Conservation (phyloP, 1,140 invertebrate species). For the Colletes gigas region DNA sequence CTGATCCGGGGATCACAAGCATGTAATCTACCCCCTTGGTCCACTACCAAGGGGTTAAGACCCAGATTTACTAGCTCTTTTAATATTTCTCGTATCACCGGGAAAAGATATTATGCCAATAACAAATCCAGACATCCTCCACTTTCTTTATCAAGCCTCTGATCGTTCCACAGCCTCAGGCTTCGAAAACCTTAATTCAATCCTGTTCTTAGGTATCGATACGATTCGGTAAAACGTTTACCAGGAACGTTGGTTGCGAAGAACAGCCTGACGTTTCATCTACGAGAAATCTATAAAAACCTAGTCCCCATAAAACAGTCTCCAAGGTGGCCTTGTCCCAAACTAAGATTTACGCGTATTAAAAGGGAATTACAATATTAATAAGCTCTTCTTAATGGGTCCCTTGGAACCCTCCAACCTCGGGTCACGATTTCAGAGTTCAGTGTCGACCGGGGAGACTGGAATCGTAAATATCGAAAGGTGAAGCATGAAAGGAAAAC, state of each 20-base stretch:
- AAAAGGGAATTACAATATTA: slow-evolving; percentile 74
- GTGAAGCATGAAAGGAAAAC: slow-evolving; percentile 29
- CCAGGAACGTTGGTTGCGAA: background rate
- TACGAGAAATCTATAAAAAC: slow-evolving; percentile 61
- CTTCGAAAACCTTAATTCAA: too few relatives aligned
- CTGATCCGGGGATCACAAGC: too few relatives aligned
- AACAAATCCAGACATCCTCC: too few relatives aligned
- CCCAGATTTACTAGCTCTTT: too few relatives aligned
- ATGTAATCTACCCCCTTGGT: too few relatives aligned
- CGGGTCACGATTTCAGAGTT: slow-evolving; percentile 47
- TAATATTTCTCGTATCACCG: too few relatives aligned
- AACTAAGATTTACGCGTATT: slow-evolving; percentile 74
- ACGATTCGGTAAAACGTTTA: background rate
- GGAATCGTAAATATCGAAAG: slow-evolving; percentile 58
- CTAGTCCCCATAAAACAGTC: slow-evolving; percentile 65
- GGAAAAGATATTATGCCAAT: too few relatives aligned
- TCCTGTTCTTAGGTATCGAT: too few relatives aligned
- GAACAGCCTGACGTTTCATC: background rate
- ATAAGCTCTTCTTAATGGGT: slow-evolving; percentile 70
- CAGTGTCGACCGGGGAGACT: slow-evolving; percentile 3
- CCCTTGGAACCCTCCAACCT: slow-evolving; percentile 39
- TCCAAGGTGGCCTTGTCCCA: slow-evolving; percentile 71
- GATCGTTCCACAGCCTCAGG: too few relatives aligned
- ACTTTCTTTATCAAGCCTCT: too few relatives aligned
- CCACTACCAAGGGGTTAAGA: too few relatives aligned